Base-by-base conservation (phyloP, 92 coral and sea anemone genomes). In the Plumapathes pennacea region DNA sequence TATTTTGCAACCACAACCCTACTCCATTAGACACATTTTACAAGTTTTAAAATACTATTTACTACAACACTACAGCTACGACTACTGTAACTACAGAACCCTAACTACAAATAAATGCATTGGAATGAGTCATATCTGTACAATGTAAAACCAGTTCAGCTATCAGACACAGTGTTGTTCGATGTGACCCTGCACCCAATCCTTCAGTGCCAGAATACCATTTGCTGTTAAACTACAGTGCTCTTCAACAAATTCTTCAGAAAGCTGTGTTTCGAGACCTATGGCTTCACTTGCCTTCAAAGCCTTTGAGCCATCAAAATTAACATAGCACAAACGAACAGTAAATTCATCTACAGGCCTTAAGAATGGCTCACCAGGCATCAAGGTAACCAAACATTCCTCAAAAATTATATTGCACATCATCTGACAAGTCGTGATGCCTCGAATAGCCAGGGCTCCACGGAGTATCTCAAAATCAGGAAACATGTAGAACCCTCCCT, bases 381-480 rank as follows among this genome's bases (percentile, higher is more conserved):
- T 69, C 0, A 77, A 60, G 3, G 49, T 72, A 1, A 69, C 72
- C 17, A 63, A 41, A 2, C 42, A 58, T 15, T 77, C 84, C 44
- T 77, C 38, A 25, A 69, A 77, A 10, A 77, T 34, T 18, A 72
- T 44, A 61, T 77, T 78, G 37, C 84, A 77, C 84, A 77, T 77
- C 45, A 59, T 64, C 45, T 77, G 78, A 12, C 78, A 65, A 32
- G 84, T 69, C 12, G 30, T 40, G 5, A 77, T 69, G 11, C 83
- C 84, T 28, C 72, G 63, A 21, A 44, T 77, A 32, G 40, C 55
- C 28, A 77, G 50, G 6, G 64, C 71, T 47, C 50, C 54, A 34
- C 78, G 59, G 57, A 77, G 42, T 2, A 61, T 56, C 54, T 77
- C 84, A 61, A 77, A 77, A 55, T 77, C 84, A 1, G 84, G 84